phyloP scores from a whole-genome alignment of 2,888 invertebrate species.

The Drosophila borborema region DNA sequence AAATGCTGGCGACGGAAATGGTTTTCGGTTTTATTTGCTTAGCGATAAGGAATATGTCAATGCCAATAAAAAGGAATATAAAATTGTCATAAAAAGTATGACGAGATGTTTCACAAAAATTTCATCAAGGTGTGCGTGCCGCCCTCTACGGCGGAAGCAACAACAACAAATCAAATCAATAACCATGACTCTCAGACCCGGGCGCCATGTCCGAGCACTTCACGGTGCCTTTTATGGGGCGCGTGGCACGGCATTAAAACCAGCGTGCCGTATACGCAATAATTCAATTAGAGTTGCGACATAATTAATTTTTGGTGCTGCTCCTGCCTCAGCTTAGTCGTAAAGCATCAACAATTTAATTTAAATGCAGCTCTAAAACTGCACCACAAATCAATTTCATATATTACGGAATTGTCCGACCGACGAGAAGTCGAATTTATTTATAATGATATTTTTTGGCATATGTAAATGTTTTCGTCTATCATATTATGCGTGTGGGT shows the following conservation, averaged over 20 bases:
- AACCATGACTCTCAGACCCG: slow-evolving; percentile 27
- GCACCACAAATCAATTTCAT: slow-evolving; percentile 12
- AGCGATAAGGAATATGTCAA: slow-evolving; percentile 69
- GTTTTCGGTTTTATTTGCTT: slow-evolving; percentile 61
- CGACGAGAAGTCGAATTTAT: background rate
- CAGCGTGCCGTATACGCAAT: slow-evolving; percentile 64
- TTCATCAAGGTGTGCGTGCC: slow-evolving; percentile 58
- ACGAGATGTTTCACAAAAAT: slow-evolving; percentile 47
- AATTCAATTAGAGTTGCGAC: slow-evolving; percentile 59
- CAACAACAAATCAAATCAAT: slow-evolving; percentile 64
- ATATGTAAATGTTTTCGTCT: background rate
- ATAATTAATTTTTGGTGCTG: slow-evolving; percentile 56
- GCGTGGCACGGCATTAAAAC: slow-evolving; percentile 61
- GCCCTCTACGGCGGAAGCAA: slow-evolving; percentile 1
- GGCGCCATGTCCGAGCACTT: slow-evolving; percentile 19
- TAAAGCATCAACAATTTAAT: slow-evolving; percentile 21
- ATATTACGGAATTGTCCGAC: background rate
- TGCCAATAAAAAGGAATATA: slow-evolving; percentile 67
- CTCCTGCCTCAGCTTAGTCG: slow-evolving; percentile 3
- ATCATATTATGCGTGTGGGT: background rate
- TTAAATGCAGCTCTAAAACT: slow-evolving; percentile 30
- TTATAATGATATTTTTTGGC: background rate
- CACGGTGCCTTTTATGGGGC: slow-evolving; percentile 53
- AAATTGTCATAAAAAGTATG: slow-evolving; percentile 65
- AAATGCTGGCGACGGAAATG: slow-evolving; percentile 54